These are phyloP conservation scores for Sweltsa coloradensis DNA, from an alignment of 1,140 invertebrate genomes.

Conservation along the genomic window DNA sequence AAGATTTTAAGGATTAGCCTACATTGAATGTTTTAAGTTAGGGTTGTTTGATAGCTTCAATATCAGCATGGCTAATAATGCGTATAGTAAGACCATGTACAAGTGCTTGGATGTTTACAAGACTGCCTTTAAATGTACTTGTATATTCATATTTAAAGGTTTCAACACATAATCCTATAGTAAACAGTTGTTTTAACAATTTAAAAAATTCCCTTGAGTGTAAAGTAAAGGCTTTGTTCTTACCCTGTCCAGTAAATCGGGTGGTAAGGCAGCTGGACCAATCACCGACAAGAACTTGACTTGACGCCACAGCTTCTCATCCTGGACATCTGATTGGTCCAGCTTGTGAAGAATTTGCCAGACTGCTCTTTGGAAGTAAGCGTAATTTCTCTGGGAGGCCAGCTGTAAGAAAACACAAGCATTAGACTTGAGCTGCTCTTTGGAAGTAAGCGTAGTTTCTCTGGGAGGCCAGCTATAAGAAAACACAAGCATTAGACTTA, in stretches of 20 bases:
- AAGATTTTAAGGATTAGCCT: no score
- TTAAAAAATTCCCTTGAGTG: no score
- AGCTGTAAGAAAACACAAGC: constrained; percentile 41
- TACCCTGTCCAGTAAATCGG: constrained; percentile 73
- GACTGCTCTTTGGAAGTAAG: constrained; percentile 63
- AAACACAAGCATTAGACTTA: neutral
- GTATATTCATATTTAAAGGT: no score
- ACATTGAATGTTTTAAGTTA: no score
- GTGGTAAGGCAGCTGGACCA: constrained; percentile 69
- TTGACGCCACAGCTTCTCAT: constrained; percentile 57
- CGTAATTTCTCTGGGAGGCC: constrained; percentile 62
- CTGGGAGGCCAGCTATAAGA: constrained; percentile 56
- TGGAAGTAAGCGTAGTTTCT: constrained; percentile 69
- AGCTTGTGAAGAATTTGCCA: constrained; percentile 56
- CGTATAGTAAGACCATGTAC: no score
- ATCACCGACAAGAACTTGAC: constrained; percentile 65
- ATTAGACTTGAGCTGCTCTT: constrained; percentile 31
- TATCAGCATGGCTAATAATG: no score
- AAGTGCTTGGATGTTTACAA: no score
- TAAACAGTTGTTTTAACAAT: no score
- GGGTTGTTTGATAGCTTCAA: no score
- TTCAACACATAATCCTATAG: no score
- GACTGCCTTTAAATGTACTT: no score
- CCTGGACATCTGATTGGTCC: constrained; percentile 47
- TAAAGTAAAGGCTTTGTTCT: no score